Base-by-base conservation (phyloP, 2,888 invertebrate species). In the Spialia ferax region DNA sequence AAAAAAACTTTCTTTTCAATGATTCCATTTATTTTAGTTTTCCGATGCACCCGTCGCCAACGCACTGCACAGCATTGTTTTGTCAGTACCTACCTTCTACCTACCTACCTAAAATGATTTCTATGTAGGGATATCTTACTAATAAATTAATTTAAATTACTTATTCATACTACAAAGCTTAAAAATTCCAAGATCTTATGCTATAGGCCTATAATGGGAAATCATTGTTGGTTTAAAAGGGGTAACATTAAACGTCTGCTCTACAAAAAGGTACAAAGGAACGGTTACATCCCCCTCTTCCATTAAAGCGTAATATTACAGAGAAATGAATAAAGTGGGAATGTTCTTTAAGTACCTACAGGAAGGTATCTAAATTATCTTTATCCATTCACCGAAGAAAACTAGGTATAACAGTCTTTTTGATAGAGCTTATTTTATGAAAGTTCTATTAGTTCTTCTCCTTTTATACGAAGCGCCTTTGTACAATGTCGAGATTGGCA, bases 401-500 rank as follows among this genome's bases (percentile, higher is more conserved):
- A 42, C 22, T 79, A n/a, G n/a, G n/a, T n/a, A 74, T 65, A 64
- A 70, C 72, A 72, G 73, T 75, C 79, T 77, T 78, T 78, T 20
- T 42, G 42, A 73, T 76, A 77, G 75, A 71, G 75, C 67, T 73
- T 82, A 80, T 81, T 81, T 82, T 83, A 85, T 85, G 83, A 83
- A 81, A 86, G 79, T 82, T 84, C 76, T 80, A 82, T 79, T 86
- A 86, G 85, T 85, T 84, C 50, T 57, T 75, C 76, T 72, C 71
- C 75, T 77, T 76, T 77, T 74, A 76, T 48, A 75, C 74, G 73
- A 71, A 72, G 78, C 76, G 81, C 77, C 86, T 87, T 90, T 91
- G 88, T 89, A 84, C 85, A 71, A 72, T 73, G 78, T 77, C 81
- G 74, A 85, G 92, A 92, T 92, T 92, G 93, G 90, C 93, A 92